Evolutionary conservation across 2,113 vertebrate genomes (phyloP).

Genomic region (Rhea pennata): DNA sequence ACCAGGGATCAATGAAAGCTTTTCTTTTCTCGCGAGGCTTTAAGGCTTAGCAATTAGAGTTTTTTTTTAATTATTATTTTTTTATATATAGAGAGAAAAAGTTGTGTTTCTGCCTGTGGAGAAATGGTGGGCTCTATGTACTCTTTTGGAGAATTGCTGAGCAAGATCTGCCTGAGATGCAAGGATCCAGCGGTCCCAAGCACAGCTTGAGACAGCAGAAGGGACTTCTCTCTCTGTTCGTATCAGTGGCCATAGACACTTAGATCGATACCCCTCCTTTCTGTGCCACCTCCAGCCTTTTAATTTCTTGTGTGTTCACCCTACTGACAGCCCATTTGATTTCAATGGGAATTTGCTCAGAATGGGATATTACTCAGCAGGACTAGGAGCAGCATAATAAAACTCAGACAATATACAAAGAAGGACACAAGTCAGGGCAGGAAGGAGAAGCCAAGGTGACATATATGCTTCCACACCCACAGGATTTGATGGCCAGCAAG

Average conservation of each 20-base stretch:
- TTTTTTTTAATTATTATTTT: neutral
- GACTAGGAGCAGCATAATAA: neutral
- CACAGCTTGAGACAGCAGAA: neutral
- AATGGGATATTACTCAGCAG: accelerated
- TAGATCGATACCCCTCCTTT: neutral
- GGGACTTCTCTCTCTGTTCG: neutral
- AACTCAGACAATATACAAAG: neutral
- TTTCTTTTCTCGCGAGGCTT: slow-evolving; percentile 32
- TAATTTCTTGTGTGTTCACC: neutral
- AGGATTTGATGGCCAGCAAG: neutral
- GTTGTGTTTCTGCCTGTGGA: neutral
- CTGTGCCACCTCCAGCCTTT: neutral
- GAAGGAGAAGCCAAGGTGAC: neutral
- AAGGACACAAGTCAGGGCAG: neutral
- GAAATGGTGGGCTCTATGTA: neutral
- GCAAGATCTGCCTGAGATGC: neutral
- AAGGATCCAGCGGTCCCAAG: neutral
- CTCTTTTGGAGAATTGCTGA: neutral
- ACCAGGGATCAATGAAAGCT: slow-evolving; percentile 39
- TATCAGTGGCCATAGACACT: neutral
- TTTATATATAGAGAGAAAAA: slow-evolving; percentile 7
- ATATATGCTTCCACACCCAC: neutral
- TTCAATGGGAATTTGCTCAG: neutral
- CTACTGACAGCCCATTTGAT: accelerated
- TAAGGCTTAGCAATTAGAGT: neutral